Conservation (phyloP, 2,113 vertebrate genomes). For the Ivindomyrus marchei region DNA sequence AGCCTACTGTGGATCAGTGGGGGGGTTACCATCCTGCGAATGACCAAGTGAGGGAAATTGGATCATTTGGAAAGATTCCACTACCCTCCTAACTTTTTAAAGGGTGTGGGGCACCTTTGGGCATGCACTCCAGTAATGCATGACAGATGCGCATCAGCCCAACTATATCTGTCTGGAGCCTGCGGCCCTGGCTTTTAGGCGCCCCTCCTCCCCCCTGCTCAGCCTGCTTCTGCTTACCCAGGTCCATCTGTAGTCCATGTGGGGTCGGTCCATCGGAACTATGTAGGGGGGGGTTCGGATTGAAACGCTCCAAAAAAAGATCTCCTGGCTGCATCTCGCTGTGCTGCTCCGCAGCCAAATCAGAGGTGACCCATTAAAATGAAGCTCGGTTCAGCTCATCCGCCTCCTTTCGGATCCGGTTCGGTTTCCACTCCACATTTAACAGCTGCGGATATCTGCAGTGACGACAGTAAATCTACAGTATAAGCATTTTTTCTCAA, state of each 20-base stretch:
- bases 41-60: constrained; percentile 29
- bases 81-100: constrained; percentile 51
- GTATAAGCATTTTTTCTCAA: not conserved
- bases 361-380: not conserved
- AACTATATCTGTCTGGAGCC: constrained; percentile 30
- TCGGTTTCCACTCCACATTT: not conserved
- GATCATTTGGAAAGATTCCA: constrained; percentile 36
- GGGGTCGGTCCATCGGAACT: not conserved
- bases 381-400: not conserved
- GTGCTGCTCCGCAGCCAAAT: not conserved
- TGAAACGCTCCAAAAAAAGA: not conserved
- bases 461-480: not conserved
- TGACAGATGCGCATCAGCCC: constrained; percentile 66
- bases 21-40: not conserved
- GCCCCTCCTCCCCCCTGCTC: not conserved
- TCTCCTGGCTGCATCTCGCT: not conserved
- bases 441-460: not conserved
- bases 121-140: constrained; percentile 63
- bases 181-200: not conserved
- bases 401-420: not conserved
- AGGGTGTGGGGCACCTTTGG: constrained; percentile 49
- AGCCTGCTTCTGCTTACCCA: not conserved
- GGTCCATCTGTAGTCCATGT: constrained; percentile 20
- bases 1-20: not conserved
- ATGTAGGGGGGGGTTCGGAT: not conserved